Evolutionary conservation across 37 sponge, comb jelly and placozoan species (phyloP).

Genomic region (Cliona cf. orientalis): DNA sequence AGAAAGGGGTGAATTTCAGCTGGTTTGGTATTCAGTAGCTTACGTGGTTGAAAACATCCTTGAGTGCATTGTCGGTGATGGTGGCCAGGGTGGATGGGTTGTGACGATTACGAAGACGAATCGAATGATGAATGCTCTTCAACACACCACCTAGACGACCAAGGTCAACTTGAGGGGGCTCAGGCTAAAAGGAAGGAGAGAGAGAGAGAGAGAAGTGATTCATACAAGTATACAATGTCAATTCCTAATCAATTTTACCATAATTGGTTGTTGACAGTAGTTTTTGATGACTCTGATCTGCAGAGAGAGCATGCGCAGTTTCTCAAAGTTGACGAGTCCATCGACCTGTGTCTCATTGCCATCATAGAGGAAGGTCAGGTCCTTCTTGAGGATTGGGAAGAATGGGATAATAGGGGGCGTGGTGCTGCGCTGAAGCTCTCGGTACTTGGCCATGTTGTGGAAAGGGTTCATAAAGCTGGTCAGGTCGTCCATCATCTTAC

Average conservation of each 20-base stretch:
- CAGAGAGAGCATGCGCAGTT: constrained; percentile 74
- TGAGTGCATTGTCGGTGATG: constrained; percentile 60
- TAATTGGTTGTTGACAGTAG: constrained; percentile 61
- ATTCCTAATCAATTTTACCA: constrained; percentile 13
- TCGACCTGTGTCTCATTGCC: constrained; percentile 78
- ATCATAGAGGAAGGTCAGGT: constrained; percentile 90
- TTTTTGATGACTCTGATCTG: constrained; percentile 71
- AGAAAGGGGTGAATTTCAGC: neutral
- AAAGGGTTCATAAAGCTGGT: constrained; percentile 86
- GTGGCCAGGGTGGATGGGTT: constrained; percentile 37
- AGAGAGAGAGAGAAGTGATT: neutral
- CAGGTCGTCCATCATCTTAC: constrained; percentile 77
- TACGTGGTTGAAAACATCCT: constrained; percentile 64
- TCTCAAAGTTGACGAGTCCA: constrained; percentile 96
- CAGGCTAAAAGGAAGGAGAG: constrained; percentile 36
- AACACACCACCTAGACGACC: constrained; percentile 54
- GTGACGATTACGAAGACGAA: constrained; percentile 48
- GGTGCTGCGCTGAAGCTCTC: constrained; percentile 78
- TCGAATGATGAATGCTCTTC: constrained; percentile 65
- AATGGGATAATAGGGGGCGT: constrained; percentile 89
- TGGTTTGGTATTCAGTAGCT: too few species aligned
- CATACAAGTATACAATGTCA: neutral
- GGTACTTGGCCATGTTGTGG: constrained; percentile 95
- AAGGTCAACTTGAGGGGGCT: constrained; percentile 64
- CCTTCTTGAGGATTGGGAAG: constrained; percentile 97